A percentile compares a stretch with the other conserved stretches of the same genome.
phyloP scores from a whole-genome alignment of 1,140 invertebrate species.

The Eupristina koningsbergeri region DNA sequence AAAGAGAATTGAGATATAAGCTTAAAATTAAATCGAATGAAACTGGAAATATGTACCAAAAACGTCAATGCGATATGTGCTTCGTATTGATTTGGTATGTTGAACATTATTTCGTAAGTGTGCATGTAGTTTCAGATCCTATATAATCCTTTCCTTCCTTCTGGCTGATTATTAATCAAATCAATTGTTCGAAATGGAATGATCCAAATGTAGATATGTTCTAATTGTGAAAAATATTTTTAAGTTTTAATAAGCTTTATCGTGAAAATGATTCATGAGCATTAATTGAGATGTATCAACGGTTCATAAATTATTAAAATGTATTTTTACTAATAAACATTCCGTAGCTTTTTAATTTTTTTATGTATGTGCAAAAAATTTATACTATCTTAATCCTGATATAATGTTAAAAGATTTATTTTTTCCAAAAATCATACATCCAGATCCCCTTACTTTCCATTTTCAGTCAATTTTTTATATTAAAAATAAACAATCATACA shows the following conservation, averaged over 20 bases:
- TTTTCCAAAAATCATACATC: neutral
- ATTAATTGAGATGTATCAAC: neutral
- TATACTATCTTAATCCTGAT: neutral
- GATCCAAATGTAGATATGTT: conserved; percentile 6
- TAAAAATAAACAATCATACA: neutral
- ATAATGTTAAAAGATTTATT: neutral
- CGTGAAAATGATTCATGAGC: neutral
- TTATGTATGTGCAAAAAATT: too few relatives aligned
- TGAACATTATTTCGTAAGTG: neutral
- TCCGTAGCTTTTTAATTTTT: neutral
- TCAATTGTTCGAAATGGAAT: neutral
- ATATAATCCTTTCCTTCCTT: conserved; percentile 13
- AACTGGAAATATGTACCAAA: conserved; percentile 34
- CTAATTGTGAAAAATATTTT: neutral
- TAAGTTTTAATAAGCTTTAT: conserved; percentile 9
- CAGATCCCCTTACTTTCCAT: neutral
- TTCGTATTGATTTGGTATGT: neutral
- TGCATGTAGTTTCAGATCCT: neutral
- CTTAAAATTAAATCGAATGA: neutral
- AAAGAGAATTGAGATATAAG: conserved; percentile 23
- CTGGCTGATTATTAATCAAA: conserved; percentile 40
- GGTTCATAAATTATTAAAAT: neutral
- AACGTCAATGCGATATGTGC: conserved; percentile 23
- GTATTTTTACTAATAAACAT: neutral
- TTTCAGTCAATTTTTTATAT: neutral